Conservation (phyloP, 2,888 invertebrate genomes). For the Adineta ricciae region DNA sequence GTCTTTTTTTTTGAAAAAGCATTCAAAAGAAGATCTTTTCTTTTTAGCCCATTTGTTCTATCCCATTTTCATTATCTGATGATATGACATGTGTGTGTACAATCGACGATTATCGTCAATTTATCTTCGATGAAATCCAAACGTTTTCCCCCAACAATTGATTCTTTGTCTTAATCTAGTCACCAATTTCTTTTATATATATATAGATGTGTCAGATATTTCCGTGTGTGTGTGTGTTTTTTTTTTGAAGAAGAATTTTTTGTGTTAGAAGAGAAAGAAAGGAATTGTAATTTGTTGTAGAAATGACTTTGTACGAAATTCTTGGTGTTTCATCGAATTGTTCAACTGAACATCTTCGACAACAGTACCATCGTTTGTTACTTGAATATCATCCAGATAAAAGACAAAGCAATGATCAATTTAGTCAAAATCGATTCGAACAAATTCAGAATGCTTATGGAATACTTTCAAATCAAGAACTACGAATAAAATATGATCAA, state of each 20-base stretch:
- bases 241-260: not conserved
- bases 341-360: not conserved
- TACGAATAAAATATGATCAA: slow-evolving; percentile 17
- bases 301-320: slow-evolving; percentile 6
- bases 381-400: slow-evolving; percentile 14
- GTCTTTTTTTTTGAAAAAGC: too few species aligned
- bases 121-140: slow-evolving; percentile 14
- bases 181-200: not conserved
- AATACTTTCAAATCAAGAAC: not conserved
- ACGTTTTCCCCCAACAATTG: not conserved
- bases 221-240: not conserved
- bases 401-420: not conserved
- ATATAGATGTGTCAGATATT: not conserved
- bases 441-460: not conserved
- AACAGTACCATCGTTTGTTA: slow-evolving; percentile 14
- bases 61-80: slow-evolving; percentile 20
- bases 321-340: not conserved
- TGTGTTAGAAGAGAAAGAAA: not conserved
- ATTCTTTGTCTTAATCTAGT: not conserved
- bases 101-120: not conserved
- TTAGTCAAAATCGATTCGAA: not conserved
- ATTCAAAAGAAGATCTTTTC: not conserved
- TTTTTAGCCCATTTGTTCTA: slow-evolving; percentile 8
- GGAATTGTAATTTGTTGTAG: slow-evolving; percentile 1
- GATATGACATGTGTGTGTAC: not conserved